Percentiles rank a stretch among this genome's conserved stretches.
These are phyloP conservation scores for Gadopsis bispinosus DNA, from an alignment of 2,797 vertebrate species.

Conservation along the genomic window DNA sequence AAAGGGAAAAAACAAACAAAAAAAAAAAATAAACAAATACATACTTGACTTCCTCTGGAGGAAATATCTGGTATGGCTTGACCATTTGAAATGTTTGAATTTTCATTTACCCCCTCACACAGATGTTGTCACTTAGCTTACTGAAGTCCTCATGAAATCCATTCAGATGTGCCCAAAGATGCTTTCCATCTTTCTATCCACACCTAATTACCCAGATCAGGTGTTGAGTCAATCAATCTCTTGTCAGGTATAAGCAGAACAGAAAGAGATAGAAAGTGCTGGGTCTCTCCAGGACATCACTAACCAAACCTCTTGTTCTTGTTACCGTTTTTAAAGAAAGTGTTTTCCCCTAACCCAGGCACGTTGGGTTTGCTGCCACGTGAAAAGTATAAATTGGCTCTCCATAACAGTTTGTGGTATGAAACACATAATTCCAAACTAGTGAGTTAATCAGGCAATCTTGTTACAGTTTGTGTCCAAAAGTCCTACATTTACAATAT, in stretches of 20 bases:
- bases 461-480: no score
- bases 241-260: background rate
- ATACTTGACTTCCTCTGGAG: background rate
- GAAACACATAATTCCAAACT: no score
- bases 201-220: background rate
- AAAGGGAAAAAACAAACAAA: slow-evolving; percentile 3
- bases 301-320: no score
- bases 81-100: background rate
- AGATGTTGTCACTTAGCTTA: background rate
- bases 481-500: no score
- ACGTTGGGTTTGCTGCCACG: no score
- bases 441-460: no score
- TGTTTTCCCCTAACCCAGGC: no score
- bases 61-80: background rate
- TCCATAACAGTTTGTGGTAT: no score
- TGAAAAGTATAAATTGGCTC: no score
- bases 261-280: background rate
- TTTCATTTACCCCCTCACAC: no score
- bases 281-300: no score
- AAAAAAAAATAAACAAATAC: background rate
- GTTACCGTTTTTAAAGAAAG: no score
- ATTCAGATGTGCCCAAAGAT: background rate
- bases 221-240: background rate
- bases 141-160: background rate
- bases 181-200: background rate